Conservation (phyloP, 2,113 vertebrate species). For the Diadophis punctatus region DNA sequence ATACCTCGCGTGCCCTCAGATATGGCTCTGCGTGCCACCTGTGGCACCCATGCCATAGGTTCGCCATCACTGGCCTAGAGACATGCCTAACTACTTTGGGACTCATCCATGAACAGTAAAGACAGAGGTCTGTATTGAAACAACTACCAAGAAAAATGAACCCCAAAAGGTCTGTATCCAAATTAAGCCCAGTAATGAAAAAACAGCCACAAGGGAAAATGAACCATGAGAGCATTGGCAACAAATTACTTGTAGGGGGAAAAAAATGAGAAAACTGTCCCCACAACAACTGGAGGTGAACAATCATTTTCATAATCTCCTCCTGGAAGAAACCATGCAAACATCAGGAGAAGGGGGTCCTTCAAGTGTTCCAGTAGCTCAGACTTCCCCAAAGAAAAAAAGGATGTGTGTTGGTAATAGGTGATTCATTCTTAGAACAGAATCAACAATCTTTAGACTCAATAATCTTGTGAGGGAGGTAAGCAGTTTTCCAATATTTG, state of each 20-base stretch:
- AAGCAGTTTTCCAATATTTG: neutral
- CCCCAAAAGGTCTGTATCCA: too few relatives aligned
- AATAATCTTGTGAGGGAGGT: neutral
- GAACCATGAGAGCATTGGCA: neutral
- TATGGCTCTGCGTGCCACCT: too few relatives aligned
- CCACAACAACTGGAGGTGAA: neutral
- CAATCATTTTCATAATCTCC: neutral
- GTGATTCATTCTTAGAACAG: neutral
- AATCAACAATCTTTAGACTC: neutral
- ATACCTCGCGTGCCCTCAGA: too few relatives aligned
- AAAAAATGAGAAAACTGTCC: neutral
- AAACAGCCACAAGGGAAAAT: too few relatives aligned
- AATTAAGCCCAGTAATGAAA: too few relatives aligned
- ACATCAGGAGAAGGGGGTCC: neutral
- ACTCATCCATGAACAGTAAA: too few relatives aligned
- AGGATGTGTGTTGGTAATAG: neutral
- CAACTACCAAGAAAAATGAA: too few relatives aligned
- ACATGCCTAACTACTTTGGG: too few relatives aligned
- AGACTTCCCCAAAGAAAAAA: neutral
- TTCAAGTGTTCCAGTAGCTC: neutral
- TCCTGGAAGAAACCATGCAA: neutral
- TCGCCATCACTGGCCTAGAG: too few relatives aligned
- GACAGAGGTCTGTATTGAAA: too few relatives aligned
- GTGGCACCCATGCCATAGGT: too few relatives aligned
- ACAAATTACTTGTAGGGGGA: neutral